phyloP scores from a whole-genome alignment of 1,140 invertebrate genomes.

The Drosophila nannoptera region DNA sequence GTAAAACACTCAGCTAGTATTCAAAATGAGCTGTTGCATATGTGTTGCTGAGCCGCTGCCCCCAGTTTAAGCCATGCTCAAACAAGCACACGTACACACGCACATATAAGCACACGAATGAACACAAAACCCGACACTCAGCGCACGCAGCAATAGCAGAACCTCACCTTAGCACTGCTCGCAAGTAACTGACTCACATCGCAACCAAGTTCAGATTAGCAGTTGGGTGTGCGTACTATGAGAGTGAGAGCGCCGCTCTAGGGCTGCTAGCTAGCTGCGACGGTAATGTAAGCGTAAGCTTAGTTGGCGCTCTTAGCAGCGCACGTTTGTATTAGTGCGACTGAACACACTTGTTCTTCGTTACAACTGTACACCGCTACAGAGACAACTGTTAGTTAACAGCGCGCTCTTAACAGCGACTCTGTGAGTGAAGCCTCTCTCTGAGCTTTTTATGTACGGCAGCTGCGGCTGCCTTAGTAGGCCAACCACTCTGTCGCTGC shows the following conservation, averaged over 20 bases:
- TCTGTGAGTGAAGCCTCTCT: slow-evolving; percentile 30
- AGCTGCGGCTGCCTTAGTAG: slow-evolving; percentile 62
- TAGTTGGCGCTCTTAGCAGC: slow-evolving; percentile 30
- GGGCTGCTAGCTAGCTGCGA: slow-evolving; percentile 32
- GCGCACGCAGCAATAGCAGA: slow-evolving; percentile 37
- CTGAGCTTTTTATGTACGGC: slow-evolving; percentile 21
- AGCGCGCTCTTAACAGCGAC: slow-evolving; percentile 15
- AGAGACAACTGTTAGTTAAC: slow-evolving; percentile 28
- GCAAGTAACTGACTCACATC: slow-evolving; percentile 66
- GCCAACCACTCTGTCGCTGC: slow-evolving; percentile 61
- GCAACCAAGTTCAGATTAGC: slow-evolving; percentile 36
- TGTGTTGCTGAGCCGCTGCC: slow-evolving; percentile 46
- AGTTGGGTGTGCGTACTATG: slow-evolving; percentile 31
- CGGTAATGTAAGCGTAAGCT: slow-evolving; percentile 29
- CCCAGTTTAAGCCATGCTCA: slow-evolving; percentile 70
- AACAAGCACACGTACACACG: slow-evolving; percentile 39
- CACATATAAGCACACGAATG: slow-evolving; percentile 31
- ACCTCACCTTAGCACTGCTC: slow-evolving; percentile 71
- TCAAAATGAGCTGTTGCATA: slow-evolving; percentile 63
- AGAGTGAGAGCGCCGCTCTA: slow-evolving; percentile 33
- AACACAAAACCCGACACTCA: slow-evolving; percentile 21
- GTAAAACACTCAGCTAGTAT: slow-evolving; percentile 19
- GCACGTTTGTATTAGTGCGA: slow-evolving; percentile 12
- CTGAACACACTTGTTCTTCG: slow-evolving; percentile 29
- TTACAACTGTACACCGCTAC: slow-evolving; percentile 47